phyloP scores from a whole-genome alignment of 2,797 vertebrate genomes.

The Gymnothorax reevesii region DNA sequence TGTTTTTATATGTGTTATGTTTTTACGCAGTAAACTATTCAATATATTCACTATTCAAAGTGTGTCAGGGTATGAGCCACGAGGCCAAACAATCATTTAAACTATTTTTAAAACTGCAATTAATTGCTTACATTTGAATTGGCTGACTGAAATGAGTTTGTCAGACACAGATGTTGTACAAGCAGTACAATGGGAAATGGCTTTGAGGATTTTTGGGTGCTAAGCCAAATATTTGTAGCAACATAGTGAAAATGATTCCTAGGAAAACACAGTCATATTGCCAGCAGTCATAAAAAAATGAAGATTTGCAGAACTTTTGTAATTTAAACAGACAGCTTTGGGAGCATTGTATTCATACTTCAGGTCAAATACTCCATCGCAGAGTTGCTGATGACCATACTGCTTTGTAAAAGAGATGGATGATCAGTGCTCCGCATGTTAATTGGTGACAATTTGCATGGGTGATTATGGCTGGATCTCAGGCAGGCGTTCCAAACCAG shows the following conservation, averaged over 20 bases:
- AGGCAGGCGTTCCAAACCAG: neutral
- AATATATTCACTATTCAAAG: too few species aligned
- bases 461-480: neutral
- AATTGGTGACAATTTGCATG: slow-evolving; percentile 8
- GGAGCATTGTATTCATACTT: neutral
- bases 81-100: too few species aligned
- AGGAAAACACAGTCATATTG: too few species aligned
- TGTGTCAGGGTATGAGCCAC: too few species aligned
- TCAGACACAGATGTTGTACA: neutral
- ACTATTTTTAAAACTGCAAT: too few species aligned
- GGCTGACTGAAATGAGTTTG: too few species aligned
- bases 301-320: neutral
- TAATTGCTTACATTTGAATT: too few species aligned
- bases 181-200: neutral
- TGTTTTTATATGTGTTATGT: too few species aligned
- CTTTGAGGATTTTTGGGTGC: neutral
- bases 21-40: too few species aligned
- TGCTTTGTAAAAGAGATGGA: slow-evolving; percentile 11
- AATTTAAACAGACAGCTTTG: neutral
- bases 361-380: slow-evolving; percentile 2
- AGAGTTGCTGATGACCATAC: neutral
- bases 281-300: too few species aligned
- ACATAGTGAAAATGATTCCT: neutral
- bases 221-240: neutral
- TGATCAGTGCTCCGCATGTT: slow-evolving; percentile 3